These are phyloP conservation scores for Halictus quadricinctus DNA, from an alignment of 2,888 invertebrate species.

Conservation along the genomic window DNA sequence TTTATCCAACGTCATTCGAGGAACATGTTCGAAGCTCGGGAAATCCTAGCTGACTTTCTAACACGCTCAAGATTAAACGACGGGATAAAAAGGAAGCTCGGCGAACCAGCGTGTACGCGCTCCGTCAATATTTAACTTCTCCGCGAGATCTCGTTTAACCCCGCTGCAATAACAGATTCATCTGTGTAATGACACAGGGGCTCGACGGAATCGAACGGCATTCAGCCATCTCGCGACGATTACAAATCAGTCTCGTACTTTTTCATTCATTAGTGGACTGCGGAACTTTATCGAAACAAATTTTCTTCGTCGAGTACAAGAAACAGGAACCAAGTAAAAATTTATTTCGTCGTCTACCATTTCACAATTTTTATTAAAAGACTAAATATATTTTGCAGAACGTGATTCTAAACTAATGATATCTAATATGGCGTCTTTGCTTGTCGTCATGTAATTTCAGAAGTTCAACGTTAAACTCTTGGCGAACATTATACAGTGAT, in stretches of 20 bases:
- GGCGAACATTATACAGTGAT: too few species aligned
- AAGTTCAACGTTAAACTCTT: too few species aligned
- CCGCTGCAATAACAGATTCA: conserved; percentile 33
- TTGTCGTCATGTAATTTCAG: too few species aligned
- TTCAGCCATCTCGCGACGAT: conserved; percentile 41
- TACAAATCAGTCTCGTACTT: not conserved
- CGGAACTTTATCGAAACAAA: not conserved
- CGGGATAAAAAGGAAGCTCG: not conserved
- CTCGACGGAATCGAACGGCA: not conserved
- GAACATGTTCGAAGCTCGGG: not conserved
- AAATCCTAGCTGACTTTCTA: not conserved
- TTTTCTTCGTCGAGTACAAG: not conserved
- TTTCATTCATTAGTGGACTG: not conserved
- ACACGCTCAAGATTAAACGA: not conserved
- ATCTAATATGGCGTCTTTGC: too few species aligned
- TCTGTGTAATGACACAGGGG: conserved; percentile 21
- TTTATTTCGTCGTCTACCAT: not conserved
- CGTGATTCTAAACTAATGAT: too few species aligned
- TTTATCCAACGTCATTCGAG: not conserved
- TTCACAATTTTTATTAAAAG: not conserved
- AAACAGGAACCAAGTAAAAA: not conserved
- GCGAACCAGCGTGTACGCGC: not conserved
- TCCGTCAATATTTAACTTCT: conserved; percentile 36
- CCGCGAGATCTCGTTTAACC: conserved; percentile 30
- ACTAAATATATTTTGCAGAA: too few species aligned